phyloP scores from a whole-genome alignment of 2,113 vertebrate genomes.

The Varanus salvator region DNA sequence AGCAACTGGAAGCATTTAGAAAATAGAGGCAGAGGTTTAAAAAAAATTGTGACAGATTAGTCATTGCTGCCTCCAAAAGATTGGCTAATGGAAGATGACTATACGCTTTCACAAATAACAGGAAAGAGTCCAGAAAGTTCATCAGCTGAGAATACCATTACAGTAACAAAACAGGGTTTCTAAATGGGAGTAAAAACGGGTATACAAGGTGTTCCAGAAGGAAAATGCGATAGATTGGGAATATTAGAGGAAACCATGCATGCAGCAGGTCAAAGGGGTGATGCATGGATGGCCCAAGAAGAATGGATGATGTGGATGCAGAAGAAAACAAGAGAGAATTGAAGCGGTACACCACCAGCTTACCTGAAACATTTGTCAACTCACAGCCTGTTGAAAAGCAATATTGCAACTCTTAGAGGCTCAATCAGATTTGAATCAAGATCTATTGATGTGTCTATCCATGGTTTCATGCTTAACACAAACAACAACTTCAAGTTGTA shows the following conservation, averaged over 20 bases:
- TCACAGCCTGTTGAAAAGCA: not conserved
- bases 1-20: not conserved
- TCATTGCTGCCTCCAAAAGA: not conserved
- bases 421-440: not conserved
- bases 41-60: not conserved
- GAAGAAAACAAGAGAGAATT: not conserved
- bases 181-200: not conserved
- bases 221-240: not conserved
- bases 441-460: not conserved
- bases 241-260: no score
- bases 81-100: not conserved
- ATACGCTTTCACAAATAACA: not conserved
- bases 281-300: no score
- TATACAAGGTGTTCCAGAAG: not conserved
- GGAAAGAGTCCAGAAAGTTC: not conserved
- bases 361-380: not conserved
- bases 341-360: not conserved
- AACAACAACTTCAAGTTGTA: not conserved
- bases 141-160: not conserved
- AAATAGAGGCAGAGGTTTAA: constrained; percentile 14
- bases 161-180: not conserved
- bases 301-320: not conserved
- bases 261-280: no score
- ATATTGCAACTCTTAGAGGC: not conserved
- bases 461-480: not conserved